phyloP scores from a whole-genome alignment of 2,113 vertebrate genomes.

The Hypocryptadius cinnamomeus region DNA sequence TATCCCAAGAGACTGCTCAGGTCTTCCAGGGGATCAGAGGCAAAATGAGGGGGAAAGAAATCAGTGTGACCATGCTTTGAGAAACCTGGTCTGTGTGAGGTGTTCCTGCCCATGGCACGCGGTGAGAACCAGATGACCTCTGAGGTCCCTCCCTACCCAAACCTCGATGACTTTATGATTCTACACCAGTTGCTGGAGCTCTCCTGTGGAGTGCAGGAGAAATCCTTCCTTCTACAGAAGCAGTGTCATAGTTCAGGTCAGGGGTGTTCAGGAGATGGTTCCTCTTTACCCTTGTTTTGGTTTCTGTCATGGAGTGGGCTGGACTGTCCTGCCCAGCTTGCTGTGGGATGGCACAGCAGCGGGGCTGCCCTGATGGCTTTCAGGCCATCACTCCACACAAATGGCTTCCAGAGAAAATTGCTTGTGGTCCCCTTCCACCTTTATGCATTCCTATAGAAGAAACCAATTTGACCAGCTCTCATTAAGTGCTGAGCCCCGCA shows the following conservation, averaged over 20 bases:
- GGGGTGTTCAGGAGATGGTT: neutral
- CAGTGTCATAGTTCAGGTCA: neutral
- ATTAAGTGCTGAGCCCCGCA: neutral
- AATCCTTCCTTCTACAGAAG: neutral
- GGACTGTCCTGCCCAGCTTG: fast-evolving
- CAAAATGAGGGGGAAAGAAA: neutral
- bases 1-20: neutral
- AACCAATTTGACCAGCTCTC: neutral
- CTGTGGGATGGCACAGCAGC: neutral
- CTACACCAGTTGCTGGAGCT: neutral
- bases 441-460: neutral
- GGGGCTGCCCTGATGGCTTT: neutral
- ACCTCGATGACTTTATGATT: neutral
- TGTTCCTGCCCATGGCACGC: neutral
- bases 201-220: neutral
- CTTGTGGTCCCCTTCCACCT: neutral
- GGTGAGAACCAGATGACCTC: neutral
- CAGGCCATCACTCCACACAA: fast-evolving
- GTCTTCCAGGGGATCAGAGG: neutral
- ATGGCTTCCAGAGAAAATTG: neutral
- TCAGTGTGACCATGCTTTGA: neutral
- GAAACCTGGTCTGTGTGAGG: neutral
- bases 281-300: neutral
- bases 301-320: neutral
- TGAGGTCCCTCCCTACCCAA: neutral